These are phyloP conservation scores for Agriopis aurantiaria DNA, from an alignment of 2,888 invertebrate species.

Conservation along the genomic window DNA sequence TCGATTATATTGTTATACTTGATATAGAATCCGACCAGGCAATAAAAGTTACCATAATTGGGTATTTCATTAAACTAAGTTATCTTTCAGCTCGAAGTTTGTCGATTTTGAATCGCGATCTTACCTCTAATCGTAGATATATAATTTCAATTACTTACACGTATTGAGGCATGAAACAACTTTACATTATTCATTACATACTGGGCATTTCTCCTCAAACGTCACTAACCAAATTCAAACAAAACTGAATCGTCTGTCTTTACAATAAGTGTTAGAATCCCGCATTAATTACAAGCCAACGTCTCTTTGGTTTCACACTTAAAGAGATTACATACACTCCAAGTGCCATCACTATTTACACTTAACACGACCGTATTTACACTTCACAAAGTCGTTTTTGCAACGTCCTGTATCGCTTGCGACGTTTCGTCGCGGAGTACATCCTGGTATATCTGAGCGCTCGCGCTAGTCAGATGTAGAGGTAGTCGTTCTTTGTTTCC, in stretches of 20 bases:
- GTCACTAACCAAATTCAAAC: conserved; percentile 32
- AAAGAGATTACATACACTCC: conserved; percentile 54
- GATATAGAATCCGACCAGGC: conserved; percentile 24
- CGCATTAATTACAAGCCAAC: conserved; percentile 53
- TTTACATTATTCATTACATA: conserved; percentile 7
- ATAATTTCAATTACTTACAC: neutral
- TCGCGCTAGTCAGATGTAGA: conserved; percentile 78
- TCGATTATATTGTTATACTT: conserved; percentile 27
- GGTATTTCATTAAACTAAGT: conserved; percentile 12
- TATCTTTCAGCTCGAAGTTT: conserved; percentile 13
- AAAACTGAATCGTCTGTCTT: conserved; percentile 41
- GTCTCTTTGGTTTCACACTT: conserved; percentile 80
- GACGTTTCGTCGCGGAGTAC: conserved; percentile 40
- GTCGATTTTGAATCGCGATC: conserved; percentile 24
- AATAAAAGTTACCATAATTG: conserved; percentile 19
- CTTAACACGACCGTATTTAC: conserved; percentile 70
- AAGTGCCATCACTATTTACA: conserved; percentile 61
- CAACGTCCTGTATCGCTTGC: conserved; percentile 55
- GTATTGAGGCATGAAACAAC: conserved; percentile 9
- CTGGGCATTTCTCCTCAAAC: conserved; percentile 34
- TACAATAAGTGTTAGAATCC: conserved; percentile 47
- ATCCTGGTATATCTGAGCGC: conserved; percentile 52
- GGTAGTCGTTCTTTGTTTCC: conserved; percentile 80
- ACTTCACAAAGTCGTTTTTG: conserved; percentile 69
- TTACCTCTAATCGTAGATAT: neutral